Base-by-base conservation (phyloP, 2,888 invertebrate species). In the Rhagonycha lutea region DNA sequence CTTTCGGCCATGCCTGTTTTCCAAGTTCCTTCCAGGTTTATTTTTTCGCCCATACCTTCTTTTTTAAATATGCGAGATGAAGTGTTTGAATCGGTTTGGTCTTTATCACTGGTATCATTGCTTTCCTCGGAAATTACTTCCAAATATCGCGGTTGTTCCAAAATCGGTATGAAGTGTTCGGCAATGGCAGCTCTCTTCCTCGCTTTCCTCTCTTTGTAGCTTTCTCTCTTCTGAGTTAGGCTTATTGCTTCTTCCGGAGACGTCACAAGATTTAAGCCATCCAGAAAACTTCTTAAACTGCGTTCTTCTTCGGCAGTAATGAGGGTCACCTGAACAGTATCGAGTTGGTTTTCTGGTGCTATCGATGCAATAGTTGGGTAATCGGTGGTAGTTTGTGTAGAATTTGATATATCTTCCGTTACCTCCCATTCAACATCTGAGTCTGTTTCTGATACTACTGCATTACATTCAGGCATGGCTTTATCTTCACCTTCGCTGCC, bases 81-180 rank as follows among this genome's bases (percentile, higher is more conserved):
- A 84, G 75, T 24, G 24, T 90, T 89, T 3, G 65, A 63, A 61
- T 68, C 68, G 26, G 23, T 47, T 14, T 63, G 63, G 69, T 87
- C 86, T 68, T 80, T 89, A 79, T 91, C 89, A 79, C 92, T 92
- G 5, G 91, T 89, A 82, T 93, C 92, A 82, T 94, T 94, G 4
- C 91, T 91, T 88, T 95, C 95, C 87, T 95, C 95, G 82, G 92
- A 92, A 80, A 95, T 95, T 7, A 93, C 94, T 84, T 94, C 94
- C 83, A 95, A 88, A 80, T 91, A 93, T 84, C 94, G 90, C 11
- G 92, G 92, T 82, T 92, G 91, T 8, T 92, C 87, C 76, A 89
- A 87, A 68, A 90, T 90, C 0, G 92, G 90, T 73, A 91, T 86
- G 79, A 91, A 91, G 83, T 91, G 91, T 72, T 89, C 87, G 80